Conservation (phyloP, 2,113 vertebrate species). For the Morone saxatilis region DNA sequence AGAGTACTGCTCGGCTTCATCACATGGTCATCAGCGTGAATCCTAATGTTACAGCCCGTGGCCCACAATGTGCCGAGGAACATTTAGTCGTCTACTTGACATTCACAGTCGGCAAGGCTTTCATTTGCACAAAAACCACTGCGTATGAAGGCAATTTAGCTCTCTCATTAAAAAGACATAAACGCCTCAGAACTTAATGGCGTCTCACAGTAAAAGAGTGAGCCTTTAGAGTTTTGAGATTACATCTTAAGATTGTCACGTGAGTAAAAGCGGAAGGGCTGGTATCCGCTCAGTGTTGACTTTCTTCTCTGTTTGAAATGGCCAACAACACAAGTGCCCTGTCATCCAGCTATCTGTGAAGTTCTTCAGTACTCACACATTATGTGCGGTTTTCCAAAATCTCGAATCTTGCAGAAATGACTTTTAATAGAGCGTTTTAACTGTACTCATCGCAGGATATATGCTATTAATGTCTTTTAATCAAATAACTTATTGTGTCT, state of each 20-base stretch:
- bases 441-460: not conserved
- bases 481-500: not conserved
- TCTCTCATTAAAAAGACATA: constrained; percentile 85
- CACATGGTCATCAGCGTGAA: constrained; percentile 59
- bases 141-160: constrained; percentile 82
- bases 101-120: constrained; percentile 77
- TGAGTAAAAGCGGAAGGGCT: constrained; percentile 47
- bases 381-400: not conserved
- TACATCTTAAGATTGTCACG: constrained; percentile 73
- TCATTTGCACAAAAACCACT: constrained; percentile 80
- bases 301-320: constrained; percentile 42
- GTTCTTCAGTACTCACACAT: constrained; percentile 14
- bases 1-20: constrained; percentile 30
- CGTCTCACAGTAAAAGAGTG: constrained; percentile 71
- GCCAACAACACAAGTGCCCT: not conserved
- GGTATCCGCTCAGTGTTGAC: constrained; percentile 34
- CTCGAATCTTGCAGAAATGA: not conserved
- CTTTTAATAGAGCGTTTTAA: constrained; percentile 2
- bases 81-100: constrained; percentile 77
- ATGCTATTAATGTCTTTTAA: not conserved
- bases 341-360: constrained; percentile 10
- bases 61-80: constrained; percentile 64
- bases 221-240: constrained; percentile 75
- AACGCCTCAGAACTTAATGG: constrained; percentile 80
- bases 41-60: constrained; percentile 54